A percentile compares a stretch with the other conserved stretches of the same genome.
Evolutionary conservation across 2,888 invertebrate species (phyloP).

Genomic region (Aphelenchoides bicaudatus): DNA sequence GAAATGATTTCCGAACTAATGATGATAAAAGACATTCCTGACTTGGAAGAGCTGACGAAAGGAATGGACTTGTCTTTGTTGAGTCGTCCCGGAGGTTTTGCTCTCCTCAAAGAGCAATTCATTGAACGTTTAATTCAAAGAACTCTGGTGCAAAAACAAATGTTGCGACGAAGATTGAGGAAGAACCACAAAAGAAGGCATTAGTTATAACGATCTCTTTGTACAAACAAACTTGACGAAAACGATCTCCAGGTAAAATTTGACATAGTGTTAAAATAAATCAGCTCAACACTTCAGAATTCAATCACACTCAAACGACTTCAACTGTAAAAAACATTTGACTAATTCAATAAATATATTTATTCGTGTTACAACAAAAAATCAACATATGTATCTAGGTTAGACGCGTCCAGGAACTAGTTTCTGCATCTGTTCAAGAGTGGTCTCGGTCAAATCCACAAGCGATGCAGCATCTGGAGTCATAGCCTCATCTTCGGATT

Average conservation of each 20-base stretch:
- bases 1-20: constrained; percentile 49
- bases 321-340: no score
- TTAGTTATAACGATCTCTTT: no score
- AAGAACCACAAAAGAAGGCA: no score
- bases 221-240: no score
- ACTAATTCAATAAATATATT: no score
- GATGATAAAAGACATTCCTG: constrained; percentile 47
- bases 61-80: constrained; percentile 53
- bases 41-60: constrained; percentile 49
- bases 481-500: constrained; percentile 4
- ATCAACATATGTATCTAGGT: no score
- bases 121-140: constrained; percentile 50
- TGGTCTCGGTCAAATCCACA: neutral
- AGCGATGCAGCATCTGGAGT: neutral
- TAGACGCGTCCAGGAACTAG: no score
- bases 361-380: no score
- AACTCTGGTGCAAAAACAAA: constrained; percentile 2
- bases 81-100: constrained; percentile 52
- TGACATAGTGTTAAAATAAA: no score
- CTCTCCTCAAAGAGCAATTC: constrained; percentile 47
- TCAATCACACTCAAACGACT: no score
- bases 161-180: neutral
- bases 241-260: no score
- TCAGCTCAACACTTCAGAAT: no score
- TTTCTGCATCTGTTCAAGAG: neutral